Evolutionary conservation across 2,113 vertebrate genomes (phyloP), one percentile per base, ranked within the genome.

Genomic region (Catharus fuscescens): DNA sequence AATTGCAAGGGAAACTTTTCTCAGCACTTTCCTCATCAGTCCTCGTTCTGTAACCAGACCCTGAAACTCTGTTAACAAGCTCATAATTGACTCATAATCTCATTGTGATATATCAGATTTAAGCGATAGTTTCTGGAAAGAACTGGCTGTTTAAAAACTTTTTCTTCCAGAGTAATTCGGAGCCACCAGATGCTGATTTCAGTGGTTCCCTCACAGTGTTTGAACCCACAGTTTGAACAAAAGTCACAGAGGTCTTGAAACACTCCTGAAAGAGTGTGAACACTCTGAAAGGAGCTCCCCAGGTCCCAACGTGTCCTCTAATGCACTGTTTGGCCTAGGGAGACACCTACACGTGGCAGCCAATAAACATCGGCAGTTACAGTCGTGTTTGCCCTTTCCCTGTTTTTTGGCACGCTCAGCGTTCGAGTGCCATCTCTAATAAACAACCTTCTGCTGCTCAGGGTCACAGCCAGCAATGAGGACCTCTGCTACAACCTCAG

Each of bases 291-390:
- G 26, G 10, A 80, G 18, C 6, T 26, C 40, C 67, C 45, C 65
- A 23, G 2, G 0, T 42, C 44, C 19, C 40, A 76, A 2, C 0
- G 2, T 36, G n/a, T 45, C 64, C 56, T 34, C 36, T 38, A 44
- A 69, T n/a, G 32, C 6, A 60, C 61, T 8, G 3, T 26, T 28
- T 64, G 59, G 21, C 6, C 9, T 3, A 54, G 10, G 61, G 64
- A 88, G n/a, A 80, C 26, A 76, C 10, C 14, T 32, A 16, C 14
- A 21, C 6, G 9, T 38, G 11, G 12, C n/a, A 88, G 19, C 18
- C 59, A 83, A 36, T 24, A 80, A 56, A 66, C 8, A 65, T 3
- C 36, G 70, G 32, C 23, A 36, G 9, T 57, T 70, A 36, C 14
- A 31, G 34, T 45, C 21, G 31, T 83, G 9, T 73, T 88, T 65